phyloP scores from a whole-genome alignment of 2,888 invertebrate species.

The Tipula unca region DNA sequence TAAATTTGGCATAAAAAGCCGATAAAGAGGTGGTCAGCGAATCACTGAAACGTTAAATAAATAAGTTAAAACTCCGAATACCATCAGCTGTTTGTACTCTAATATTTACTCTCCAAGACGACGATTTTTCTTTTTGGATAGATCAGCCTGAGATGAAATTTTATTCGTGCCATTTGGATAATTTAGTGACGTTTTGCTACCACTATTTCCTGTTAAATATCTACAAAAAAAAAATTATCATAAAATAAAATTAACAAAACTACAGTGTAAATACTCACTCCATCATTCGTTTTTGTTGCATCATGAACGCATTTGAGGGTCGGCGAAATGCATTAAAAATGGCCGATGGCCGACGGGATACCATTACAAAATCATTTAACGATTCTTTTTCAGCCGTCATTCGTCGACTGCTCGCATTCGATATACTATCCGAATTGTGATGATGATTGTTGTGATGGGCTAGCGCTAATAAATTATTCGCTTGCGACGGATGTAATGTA shows the following conservation, averaged over 20 bases:
- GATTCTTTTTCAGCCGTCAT: slow-evolving; percentile 20
- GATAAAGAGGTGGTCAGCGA: slow-evolving; percentile 57
- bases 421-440: neutral
- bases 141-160: neutral
- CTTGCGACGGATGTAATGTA: neutral
- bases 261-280: slow-evolving; percentile 22
- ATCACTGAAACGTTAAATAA: slow-evolving; percentile 43
- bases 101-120: slow-evolving; percentile 19
- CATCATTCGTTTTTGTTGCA: slow-evolving; percentile 20
- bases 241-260: too few species aligned
- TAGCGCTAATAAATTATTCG: neutral
- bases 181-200: slow-evolving; percentile 21
- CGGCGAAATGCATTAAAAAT: slow-evolving; percentile 52
- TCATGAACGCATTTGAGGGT: slow-evolving; percentile 50
- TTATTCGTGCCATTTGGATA: neutral
- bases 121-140: slow-evolving; percentile 22
- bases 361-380: neutral
- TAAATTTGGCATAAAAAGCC: slow-evolving; percentile 67
- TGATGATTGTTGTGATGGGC: neutral
- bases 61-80: neutral
- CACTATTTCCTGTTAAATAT: slow-evolving; percentile 18
- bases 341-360: slow-evolving; percentile 47
- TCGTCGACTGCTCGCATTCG: slow-evolving; percentile 20
- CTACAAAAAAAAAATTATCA: too few species aligned
- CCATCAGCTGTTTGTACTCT: neutral